Conservation (phyloP, 2,113 vertebrate species). For the Cebidichthys violaceus region DNA sequence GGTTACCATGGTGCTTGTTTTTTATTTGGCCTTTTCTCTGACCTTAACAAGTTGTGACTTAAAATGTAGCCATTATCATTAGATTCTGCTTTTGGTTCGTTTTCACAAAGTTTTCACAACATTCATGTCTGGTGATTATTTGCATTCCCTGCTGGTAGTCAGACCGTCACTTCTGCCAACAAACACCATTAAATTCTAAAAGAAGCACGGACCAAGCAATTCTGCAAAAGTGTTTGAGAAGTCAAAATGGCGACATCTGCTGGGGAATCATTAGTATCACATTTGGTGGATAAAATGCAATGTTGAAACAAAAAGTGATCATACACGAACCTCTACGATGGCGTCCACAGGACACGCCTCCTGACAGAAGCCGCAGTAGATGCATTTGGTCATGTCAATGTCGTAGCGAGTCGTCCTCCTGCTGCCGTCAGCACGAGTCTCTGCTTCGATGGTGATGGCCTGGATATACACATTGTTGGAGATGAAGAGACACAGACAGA, state of each 20-base stretch:
- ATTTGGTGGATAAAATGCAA: background rate
- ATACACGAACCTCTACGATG: constrained; percentile 89
- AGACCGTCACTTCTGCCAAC: background rate
- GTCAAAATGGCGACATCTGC: background rate
- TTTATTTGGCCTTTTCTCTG: background rate
- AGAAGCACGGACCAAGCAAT: background rate
- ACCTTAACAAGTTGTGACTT: background rate
- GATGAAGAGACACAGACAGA: background rate
- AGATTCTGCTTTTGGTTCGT: background rate
- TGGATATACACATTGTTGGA: constrained; percentile 51
- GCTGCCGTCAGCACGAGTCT: constrained; percentile 90
- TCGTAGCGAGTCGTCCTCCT: constrained; percentile 94
- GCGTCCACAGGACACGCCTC: constrained; percentile 96
- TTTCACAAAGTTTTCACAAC: background rate
- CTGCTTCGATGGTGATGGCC: constrained; percentile 97
- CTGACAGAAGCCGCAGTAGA: constrained; percentile 97
- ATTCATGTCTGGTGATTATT: background rate
- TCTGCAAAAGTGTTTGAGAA: background rate
- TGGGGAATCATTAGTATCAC: background rate
- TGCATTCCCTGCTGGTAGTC: background rate
- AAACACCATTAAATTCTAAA: background rate
- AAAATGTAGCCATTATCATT: background rate
- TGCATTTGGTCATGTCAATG: constrained; percentile 98
- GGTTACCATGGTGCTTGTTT: background rate
- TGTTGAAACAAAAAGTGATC: background rate